phyloP scores from a whole-genome alignment of 35 echinoderm and acorn worm species.

The Apostichopus parvimensis region DNA sequence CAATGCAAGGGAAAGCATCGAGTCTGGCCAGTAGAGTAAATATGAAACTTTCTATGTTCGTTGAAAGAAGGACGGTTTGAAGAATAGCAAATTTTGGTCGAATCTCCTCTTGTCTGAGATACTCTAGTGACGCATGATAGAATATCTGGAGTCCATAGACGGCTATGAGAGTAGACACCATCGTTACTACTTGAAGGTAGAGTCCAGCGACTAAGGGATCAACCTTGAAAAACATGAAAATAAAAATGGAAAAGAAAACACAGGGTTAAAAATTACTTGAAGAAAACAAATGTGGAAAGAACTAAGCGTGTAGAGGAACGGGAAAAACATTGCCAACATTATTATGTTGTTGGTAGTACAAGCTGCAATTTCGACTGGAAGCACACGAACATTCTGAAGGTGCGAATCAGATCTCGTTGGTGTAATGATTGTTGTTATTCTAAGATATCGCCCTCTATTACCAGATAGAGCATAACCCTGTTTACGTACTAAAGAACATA shows the following conservation, averaged over 20 bases:
- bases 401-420: no score
- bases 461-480: background rate
- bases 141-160: constrained; percentile 50
- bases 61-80: constrained; percentile 43
- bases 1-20: constrained; percentile 20
- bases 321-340: no score
- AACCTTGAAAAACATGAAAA: constrained; percentile 18
- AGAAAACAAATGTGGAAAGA: background rate
- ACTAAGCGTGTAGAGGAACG: no score
- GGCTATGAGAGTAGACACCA: constrained; percentile 26
- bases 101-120: background rate
- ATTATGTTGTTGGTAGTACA: no score
- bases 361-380: no score
- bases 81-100: constrained; percentile 41
- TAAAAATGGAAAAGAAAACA: background rate
- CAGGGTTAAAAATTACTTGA: no score
- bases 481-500: no score
- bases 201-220: constrained; percentile 14
- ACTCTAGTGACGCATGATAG: constrained; percentile 12
- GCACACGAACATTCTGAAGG: no score
- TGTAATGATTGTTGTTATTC: no score
- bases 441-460: background rate
- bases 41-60: constrained; percentile 28
- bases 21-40: constrained; percentile 25
- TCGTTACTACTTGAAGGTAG: constrained; percentile 29